These are phyloP conservation scores for Epinephelus moara DNA, from an alignment of 2,113 vertebrate genomes.

Conservation along the genomic window DNA sequence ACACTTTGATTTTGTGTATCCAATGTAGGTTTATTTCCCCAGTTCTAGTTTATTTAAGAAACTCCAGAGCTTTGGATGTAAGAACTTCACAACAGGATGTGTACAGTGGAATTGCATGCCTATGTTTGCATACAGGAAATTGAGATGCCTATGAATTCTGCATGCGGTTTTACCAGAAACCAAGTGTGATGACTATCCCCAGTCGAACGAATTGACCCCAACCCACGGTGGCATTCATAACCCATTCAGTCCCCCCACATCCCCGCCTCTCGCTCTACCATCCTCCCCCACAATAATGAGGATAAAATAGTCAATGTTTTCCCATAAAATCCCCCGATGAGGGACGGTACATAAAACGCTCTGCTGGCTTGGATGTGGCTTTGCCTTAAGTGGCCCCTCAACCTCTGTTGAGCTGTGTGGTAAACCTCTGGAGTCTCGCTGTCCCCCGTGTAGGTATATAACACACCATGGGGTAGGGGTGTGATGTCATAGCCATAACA, in stretches of 20 bases:
- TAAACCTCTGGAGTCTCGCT: slow-evolving; percentile 79
- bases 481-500: slow-evolving; percentile 76
- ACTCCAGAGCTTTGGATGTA: slow-evolving; percentile 15
- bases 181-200: slow-evolving; percentile 68
- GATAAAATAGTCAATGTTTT: slow-evolving; percentile 74
- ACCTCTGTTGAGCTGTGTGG: slow-evolving; percentile 77
- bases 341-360: slow-evolving; percentile 70
- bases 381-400: slow-evolving; percentile 76
- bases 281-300: slow-evolving; percentile 69
- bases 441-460: slow-evolving; percentile 80
- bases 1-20: slow-evolving; percentile 26
- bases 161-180: slow-evolving; percentile 72
- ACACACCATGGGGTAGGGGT: slow-evolving; percentile 74
- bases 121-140: slow-evolving; percentile 68
- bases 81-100: slow-evolving; percentile 62
- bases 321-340: slow-evolving; percentile 75
- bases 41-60: slow-evolving; percentile 24
- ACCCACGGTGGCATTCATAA: slow-evolving; percentile 57
- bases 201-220: slow-evolving; percentile 70
- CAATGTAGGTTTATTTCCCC: slow-evolving; percentile 24
- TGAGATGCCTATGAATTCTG: slow-evolving; percentile 60
- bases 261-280: slow-evolving; percentile 40
- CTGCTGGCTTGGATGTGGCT: slow-evolving; percentile 79
- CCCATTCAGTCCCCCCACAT: slow-evolving; percentile 37
- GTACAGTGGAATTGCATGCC: slow-evolving; percentile 31